Base-by-base conservation (phyloP, 1,140 invertebrate genomes). In the Radopholus similis region DNA sequence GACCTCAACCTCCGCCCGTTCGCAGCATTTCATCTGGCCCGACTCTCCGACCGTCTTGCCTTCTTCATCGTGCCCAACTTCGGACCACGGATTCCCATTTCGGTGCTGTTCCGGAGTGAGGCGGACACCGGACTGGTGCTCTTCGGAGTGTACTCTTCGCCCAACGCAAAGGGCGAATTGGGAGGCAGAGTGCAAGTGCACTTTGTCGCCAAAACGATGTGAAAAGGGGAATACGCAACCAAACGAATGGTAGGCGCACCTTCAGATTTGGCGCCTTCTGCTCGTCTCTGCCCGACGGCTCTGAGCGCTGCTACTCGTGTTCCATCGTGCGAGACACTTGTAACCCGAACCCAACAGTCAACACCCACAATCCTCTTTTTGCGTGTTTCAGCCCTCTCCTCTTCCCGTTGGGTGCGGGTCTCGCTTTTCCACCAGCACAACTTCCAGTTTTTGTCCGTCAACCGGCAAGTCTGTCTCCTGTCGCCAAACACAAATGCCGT, bases 111-210 rank as follows among this genome's bases (percentile, higher is more conserved):
- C 18, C 49, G 56, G 18, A 38, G 34, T 37, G 63, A 64, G 38
- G 30, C 34, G 63, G 56, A 40, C n/a, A 51, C 56, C 2, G 62
- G 63, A 4, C 47, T 64, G 28, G 47, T 64, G 18, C 37, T 64
- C 23, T 64, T 64, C 47, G 63, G 63, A 44, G 63, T 63, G n/a
- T 64, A 44, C 44, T 34, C 49, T 13, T 34, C 40, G 34, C n/a
- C 37, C 28, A 23, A 30, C 0, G 30, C 58, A 18, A 3, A n/a
- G 15, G 56, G 28, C 11, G 23, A 60, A 44, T 4, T n/a, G 47
- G 21, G 49, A 11, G 63, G 49, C 32, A 30, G 63, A 63, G 40
- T 64, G 4, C 63, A 64, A 64, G 63, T 64, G 9, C 63, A 64
- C 32, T 64, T 57, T 63, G 13, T 64, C 28, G 58, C 11, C 28